Evolutionary conservation across 2,797 vertebrate species (phyloP), one percentile per base, ranked within the genome.

Genomic region (Tympanoctomys barrerae): DNA sequence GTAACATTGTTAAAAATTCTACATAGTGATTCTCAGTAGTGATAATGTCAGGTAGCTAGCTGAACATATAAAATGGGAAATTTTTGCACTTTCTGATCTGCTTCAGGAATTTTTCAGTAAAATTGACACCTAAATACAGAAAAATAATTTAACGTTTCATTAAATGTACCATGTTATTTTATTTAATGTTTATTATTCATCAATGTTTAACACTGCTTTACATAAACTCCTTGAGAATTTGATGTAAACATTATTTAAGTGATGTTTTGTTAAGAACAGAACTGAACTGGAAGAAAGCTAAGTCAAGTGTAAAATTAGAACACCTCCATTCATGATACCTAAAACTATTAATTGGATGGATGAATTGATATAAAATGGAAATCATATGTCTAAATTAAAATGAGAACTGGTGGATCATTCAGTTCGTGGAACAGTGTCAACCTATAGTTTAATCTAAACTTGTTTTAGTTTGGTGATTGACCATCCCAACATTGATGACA

Each of bases 381-480:
- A 62, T 49, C 66, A 52, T 11, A 3, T 28, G 22, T 80, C 33
- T 78, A 49, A 57, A 78, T 86, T 87, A 75, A 52, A 52, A n/a
- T 19, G 19, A 82, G 84, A 91, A 61, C 54, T 70, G 71, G 82
- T 88, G 39, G 21, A 39, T 86, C 8, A 6, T 62, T 62, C 6
- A 28, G 59, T 80, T 71, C 49, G 24, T 83, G 33, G 52, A 71
- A 54, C 22, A 87, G 59, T 91, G 92, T 91, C 83, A 70, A 87
- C 75, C 22, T 75, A 8, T 70, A 31, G 7, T 49, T 83, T 87
- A 86, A 83, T 85, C 46, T 95, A 57, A 92, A 57, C 52, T 75
- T 91, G 26, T 46, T 95, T 95, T 66, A 84, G 22, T 78, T 84
- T 94, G n/a, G 39, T 36, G 87, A 46, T 62, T 90, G 70, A 62